phyloP scores from a whole-genome alignment of 1,140 invertebrate genomes.

The Temnothorax curvispinosus region DNA sequence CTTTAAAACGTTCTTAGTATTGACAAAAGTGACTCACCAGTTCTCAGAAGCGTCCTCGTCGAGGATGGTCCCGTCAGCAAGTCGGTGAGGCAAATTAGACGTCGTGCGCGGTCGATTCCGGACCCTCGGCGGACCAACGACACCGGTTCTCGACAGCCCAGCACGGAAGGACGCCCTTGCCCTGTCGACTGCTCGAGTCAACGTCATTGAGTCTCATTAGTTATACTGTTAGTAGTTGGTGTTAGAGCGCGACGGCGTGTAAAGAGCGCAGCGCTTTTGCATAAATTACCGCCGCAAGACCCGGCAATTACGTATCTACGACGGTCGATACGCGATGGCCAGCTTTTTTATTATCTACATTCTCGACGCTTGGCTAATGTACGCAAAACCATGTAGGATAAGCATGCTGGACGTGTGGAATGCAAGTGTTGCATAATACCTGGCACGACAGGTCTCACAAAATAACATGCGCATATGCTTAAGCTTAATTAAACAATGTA shows the following conservation, averaged over 20 bases:
- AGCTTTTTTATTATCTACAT: conserved; percentile 38
- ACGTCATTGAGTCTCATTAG: conserved; percentile 77
- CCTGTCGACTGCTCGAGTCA: conserved; percentile 87
- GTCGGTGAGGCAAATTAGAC: conserved; percentile 81
- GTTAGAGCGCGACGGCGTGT: conserved; percentile 29
- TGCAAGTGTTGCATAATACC: not conserved
- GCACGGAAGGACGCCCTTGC: conserved; percentile 89
- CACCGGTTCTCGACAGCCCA: conserved; percentile 82
- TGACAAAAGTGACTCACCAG: conserved; percentile 82
- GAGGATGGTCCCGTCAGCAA: conserved; percentile 83
- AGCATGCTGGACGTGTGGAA: conserved; percentile 20
- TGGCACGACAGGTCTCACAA: conserved; percentile 6
- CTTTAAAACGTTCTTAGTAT: not conserved
- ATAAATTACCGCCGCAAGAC: conserved; percentile 8
- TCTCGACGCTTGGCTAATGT: conserved; percentile 8
- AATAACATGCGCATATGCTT: not conserved
- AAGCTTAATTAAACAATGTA: conserved; percentile 27
- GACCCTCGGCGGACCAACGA: conserved; percentile 82
- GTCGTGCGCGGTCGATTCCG: conserved; percentile 79
- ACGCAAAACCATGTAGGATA: conserved; percentile 26
- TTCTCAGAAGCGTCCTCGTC: conserved; percentile 87
- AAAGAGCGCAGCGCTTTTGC: conserved; percentile 6
- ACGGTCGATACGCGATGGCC: not conserved
- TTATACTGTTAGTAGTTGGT: conserved; percentile 70
- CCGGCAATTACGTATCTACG: not conserved